These are phyloP conservation scores for Gila orcuttii DNA, from an alignment of 2,113 vertebrate species.

Conservation along the genomic window DNA sequence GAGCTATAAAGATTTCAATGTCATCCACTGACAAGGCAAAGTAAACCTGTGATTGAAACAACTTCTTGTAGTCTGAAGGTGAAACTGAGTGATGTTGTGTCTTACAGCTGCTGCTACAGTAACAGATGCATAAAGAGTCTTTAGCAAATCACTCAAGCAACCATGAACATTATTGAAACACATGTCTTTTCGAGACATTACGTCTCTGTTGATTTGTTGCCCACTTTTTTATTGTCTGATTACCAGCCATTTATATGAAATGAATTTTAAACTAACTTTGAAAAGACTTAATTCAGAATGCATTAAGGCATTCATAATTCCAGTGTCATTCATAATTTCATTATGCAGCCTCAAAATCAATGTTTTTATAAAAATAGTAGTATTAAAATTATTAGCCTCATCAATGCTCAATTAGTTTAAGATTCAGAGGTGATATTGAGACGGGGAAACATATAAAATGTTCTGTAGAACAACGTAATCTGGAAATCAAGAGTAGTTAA, in stretches of 20 bases:
- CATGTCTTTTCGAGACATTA: not conserved
- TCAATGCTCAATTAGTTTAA: slow-evolving; percentile 59
- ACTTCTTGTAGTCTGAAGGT: slow-evolving; percentile 12
- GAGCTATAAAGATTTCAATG: not conserved
- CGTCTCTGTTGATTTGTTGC: not conserved
- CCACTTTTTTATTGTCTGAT: slow-evolving; percentile 16
- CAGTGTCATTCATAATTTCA: not conserved
- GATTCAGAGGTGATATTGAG: slow-evolving; percentile 3
- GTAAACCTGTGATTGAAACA: slow-evolving; percentile 17
- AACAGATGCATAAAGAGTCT: not conserved
- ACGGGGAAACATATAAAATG: not conserved
- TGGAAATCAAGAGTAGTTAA: too few species aligned
- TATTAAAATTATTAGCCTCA: slow-evolving; percentile 44
- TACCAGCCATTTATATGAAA: not conserved
- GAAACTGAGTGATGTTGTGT: not conserved
- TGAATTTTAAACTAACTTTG: not conserved
- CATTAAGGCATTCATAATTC: not conserved
- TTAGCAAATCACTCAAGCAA: not conserved
- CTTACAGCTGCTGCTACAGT: not conserved
- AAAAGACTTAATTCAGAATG: not conserved
- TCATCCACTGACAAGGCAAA: slow-evolving; percentile 20
- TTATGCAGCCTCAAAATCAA: not conserved
- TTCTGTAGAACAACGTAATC: not conserved
- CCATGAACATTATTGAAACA: slow-evolving; percentile 9
- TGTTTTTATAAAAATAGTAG: not conserved